These are phyloP conservation scores for Chymomyza fuscimana DNA, from an alignment of 2,888 invertebrate genomes.

Conservation along the genomic window DNA sequence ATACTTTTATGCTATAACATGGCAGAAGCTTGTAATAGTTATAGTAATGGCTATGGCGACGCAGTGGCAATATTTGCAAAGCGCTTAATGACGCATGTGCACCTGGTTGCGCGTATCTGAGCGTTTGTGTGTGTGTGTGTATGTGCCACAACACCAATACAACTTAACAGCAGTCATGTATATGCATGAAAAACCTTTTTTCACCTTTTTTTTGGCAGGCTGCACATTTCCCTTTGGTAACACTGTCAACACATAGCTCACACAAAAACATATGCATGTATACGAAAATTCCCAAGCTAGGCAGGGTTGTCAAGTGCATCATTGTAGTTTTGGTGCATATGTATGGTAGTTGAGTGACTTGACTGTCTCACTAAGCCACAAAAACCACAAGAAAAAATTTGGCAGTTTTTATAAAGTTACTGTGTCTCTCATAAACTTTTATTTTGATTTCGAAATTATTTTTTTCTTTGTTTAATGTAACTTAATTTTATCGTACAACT, in stretches of 20 bases:
- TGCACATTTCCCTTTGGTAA: constrained; percentile 28
- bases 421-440: background rate
- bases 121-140: constrained; percentile 5
- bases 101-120: constrained; percentile 2
- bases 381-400: background rate
- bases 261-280: background rate
- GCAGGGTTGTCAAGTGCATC: constrained; percentile 43
- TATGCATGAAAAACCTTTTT: constrained; percentile 5
- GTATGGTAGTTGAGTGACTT: background rate
- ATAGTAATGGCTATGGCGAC: constrained; percentile 1
- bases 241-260: constrained; percentile 24
- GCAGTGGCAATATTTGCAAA: constrained; percentile 49
- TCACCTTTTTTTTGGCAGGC: constrained; percentile 39
- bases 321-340: background rate
- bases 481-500: too few relatives aligned
- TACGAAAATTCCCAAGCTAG: constrained; percentile 10
- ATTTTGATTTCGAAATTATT: too few relatives aligned
- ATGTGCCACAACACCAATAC: constrained; percentile 22
- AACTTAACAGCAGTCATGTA: constrained; percentile 39
- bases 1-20: constrained; percentile 49
- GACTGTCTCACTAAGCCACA: background rate
- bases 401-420: background rate
- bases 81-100: constrained; percentile 62
- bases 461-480: too few relatives aligned
- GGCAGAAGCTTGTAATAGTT: background rate